Evolutionary conservation across 2,113 vertebrate species (phyloP).

Genomic region (Mola mola): DNA sequence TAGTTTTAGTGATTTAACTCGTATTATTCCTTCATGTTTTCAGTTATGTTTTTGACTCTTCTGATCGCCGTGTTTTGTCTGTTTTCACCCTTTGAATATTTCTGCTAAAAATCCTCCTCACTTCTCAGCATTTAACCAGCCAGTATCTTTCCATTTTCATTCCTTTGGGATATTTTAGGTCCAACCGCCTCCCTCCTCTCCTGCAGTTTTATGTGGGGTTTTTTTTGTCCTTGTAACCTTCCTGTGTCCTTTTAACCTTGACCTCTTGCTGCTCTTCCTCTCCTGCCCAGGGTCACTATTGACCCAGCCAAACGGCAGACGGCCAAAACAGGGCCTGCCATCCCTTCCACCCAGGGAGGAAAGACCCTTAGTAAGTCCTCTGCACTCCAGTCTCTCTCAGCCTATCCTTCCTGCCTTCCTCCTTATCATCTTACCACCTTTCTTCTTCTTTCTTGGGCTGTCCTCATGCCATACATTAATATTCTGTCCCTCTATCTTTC

Average conservation of each 20-base stretch:
- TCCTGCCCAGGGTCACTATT: conserved; percentile 83
- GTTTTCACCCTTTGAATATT: neutral
- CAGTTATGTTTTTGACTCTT: neutral
- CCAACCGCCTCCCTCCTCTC: conserved; percentile 19
- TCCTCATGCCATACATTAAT: conserved; percentile 55
- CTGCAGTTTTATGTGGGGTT: conserved; percentile 49
- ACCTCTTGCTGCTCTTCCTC: conserved; percentile 76
- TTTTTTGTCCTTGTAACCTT: conserved; percentile 67
- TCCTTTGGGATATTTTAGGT: conserved; percentile 34
- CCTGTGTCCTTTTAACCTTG: conserved; percentile 67
- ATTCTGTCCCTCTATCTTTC: conserved; percentile 53
- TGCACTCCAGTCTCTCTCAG: conserved; percentile 72
- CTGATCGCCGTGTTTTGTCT: conserved; percentile 5
- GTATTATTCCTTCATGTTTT: neutral
- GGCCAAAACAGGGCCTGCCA: conserved; percentile 81
- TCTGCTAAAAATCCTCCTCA: conserved; percentile 6
- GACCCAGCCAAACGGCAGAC: conserved; percentile 85
- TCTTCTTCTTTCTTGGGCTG: conserved; percentile 27
- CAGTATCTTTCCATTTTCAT: conserved; percentile 27
- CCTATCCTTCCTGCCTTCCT: conserved; percentile 62
- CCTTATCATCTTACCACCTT: conserved; percentile 40
- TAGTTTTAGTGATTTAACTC: neutral
- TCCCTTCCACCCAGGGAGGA: conserved; percentile 79
- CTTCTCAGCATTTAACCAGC: conserved; percentile 8
- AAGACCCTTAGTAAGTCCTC: conserved; percentile 87